Base-by-base conservation (phyloP, 2,113 vertebrate genomes). In the Oriolus oriolus region DNA sequence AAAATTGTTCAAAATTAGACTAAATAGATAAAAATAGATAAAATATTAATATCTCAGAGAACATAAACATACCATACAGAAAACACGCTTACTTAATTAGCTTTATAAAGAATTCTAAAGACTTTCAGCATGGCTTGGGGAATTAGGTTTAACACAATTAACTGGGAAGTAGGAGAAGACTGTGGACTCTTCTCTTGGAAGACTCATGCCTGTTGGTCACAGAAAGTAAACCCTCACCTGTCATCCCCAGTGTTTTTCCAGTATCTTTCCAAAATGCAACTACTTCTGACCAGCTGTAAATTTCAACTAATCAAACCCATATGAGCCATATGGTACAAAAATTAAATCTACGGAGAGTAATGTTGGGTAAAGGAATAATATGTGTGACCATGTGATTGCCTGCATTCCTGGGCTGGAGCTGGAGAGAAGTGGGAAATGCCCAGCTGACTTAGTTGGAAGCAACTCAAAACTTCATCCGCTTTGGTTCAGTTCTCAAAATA, bases 381-480 rank as follows among this genome's bases (percentile, higher is more conserved):
- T 16, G 57, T 31, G 71, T 80, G 85, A 42, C 22, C 93, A 52
- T 77, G 91, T 96, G 94, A 96, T 69, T 26, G 65, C 84, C 91
- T 84, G 76, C 73, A 85, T 95, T 91, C 83, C 92, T 68, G 76
- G 80, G 42, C 91, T 84, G 69, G 89, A 96, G 83, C 90, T 65
- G 95, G 71, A 94, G 63, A 70, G 76, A 96, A 97, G 96, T 96
- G 92, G 95, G 93, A 98, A 98, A 98, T 97, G 96, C 94, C 97
- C 97, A 97, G 97, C 97, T 98, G 96, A 96, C 91, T 98, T 86
- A 95, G 64, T 95, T 97, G 97, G 97, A 97, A 97, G 73, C 2
- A 31, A 90, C 91, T 97, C 97, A 98, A 97, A 97, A 96, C 90
- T 95, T 97, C 96, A 97, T 96, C 95, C 93, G 93, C 96, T 97